These are phyloP conservation scores for Argopecten irradians DNA, from an alignment of 1,140 invertebrate species.

Conservation along the genomic window DNA sequence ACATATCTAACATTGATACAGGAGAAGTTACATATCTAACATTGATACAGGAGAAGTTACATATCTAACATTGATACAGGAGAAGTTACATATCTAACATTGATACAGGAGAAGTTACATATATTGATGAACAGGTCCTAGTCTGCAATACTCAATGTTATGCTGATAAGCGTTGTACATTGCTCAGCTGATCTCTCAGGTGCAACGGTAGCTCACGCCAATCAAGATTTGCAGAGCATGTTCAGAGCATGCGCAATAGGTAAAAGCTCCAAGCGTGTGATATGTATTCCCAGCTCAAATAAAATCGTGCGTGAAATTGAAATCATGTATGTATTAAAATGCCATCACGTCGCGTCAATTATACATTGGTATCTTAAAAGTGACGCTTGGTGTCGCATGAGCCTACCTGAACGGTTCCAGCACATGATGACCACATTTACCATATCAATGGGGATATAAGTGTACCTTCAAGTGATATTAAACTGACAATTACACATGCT, in stretches of 20 bases:
- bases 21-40: too few relatives aligned
- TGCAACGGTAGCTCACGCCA: not conserved
- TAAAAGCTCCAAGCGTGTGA: not conserved
- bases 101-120: too few relatives aligned
- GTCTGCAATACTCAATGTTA: too few relatives aligned
- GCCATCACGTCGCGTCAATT: not conserved
- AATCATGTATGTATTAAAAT: conserved; percentile 9
- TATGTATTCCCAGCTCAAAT: not conserved
- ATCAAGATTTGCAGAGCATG: not conserved
- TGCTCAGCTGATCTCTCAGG: too few relatives aligned
- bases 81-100: too few relatives aligned
- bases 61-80: too few relatives aligned
- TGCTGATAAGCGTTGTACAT: too few relatives aligned
- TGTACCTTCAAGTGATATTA: not conserved
- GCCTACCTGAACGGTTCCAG: not conserved
- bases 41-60: too few relatives aligned
- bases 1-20: too few relatives aligned
- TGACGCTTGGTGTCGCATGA: not conserved
- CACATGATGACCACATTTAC: not conserved
- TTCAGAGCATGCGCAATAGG: not conserved
- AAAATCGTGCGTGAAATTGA: not conserved
- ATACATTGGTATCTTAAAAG: not conserved
- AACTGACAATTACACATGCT: not conserved
- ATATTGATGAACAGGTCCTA: too few relatives aligned
- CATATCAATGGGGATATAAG: not conserved